A percentile compares a stretch with the other conserved stretches of the same genome.
Evolutionary conservation across 1,140 invertebrate genomes (phyloP).

Genomic region (Nixonia krombeini): DNA sequence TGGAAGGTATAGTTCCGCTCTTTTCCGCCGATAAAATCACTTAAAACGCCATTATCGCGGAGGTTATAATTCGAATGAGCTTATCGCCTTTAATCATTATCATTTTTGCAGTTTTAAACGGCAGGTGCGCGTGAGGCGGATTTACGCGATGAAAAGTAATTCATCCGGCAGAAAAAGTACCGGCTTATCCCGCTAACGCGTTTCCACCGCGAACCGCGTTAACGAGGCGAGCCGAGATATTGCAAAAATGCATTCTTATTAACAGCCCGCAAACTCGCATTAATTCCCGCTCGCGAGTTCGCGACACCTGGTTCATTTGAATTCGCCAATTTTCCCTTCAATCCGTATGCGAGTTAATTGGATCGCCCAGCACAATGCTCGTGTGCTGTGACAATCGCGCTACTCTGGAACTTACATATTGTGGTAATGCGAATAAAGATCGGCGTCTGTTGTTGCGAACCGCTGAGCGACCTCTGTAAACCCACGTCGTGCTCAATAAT

Average conservation of each 20-base stretch:
- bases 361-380: too few species aligned
- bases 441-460: too few species aligned
- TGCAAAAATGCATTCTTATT: neutral
- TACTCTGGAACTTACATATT: neutral
- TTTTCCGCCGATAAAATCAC: too few species aligned
- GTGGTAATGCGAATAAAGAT: neutral
- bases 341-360: too few species aligned
- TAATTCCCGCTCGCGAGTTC: neutral
- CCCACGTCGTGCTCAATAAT: neutral
- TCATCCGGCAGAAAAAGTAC: neutral
- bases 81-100: neutral
- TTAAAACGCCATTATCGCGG: too few species aligned
- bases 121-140: neutral
- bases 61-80: neutral
- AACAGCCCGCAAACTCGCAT: neutral
- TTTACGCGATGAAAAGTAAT: neutral
- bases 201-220: neutral
- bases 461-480: conserved; percentile 1
- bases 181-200: neutral
- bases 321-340: neutral
- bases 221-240: neutral
- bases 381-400: too few species aligned
- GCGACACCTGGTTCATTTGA: neutral
- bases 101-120: too few species aligned
- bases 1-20: too few species aligned